Evolutionary conservation across 2,888 invertebrate genomes (phyloP), one percentile per base, ranked within the genome.

Genomic region (Drosophila atroscutellata): DNA sequence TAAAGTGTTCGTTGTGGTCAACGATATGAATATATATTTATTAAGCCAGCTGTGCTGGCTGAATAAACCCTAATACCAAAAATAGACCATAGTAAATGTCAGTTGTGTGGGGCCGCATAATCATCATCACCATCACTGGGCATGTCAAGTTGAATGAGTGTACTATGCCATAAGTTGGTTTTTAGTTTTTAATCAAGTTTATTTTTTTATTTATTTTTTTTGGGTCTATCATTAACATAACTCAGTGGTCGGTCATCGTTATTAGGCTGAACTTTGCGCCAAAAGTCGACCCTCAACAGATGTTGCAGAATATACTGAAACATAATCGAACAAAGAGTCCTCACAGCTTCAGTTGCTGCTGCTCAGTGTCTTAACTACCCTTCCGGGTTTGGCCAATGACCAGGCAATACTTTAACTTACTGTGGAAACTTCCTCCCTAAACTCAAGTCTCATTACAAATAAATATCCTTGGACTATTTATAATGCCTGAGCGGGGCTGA

Each of bases 391-490:
- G 49, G 66, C 74, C 83, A 82, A 82, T 82, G 81, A 56, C 75
- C 59, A 49, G 32, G 58, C 62, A 69, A 57, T 63, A 20, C 49
- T 36, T 32, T 57, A 59, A 26, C 37, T 15, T 55, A 32, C 55
- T n/a, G 20, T 15, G 11, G 32, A 32, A 69, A 52, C 54, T 62
- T 57, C 80, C 63, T 52, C 78, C 72, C 76, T 65, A 63, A 62
- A 50, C 63, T 42, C 63, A 65, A 51, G 52, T 55, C 88, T 89
- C 86, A 86, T 88, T 86, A 83, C 86, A 83, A 81, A 88, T 80
- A 88, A 88, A 86, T 86, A 81, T 86, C 84, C 81, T 86, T 80
- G 68, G 77, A 88, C 89, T 88, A 83, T 83, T 85, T 85, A 75
- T 80, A 86, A 86, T 85, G 81, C 83, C 73, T 26, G 56, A 67